phyloP scores from a whole-genome alignment of 2,888 invertebrate genomes.

The Acronicta leporina region DNA sequence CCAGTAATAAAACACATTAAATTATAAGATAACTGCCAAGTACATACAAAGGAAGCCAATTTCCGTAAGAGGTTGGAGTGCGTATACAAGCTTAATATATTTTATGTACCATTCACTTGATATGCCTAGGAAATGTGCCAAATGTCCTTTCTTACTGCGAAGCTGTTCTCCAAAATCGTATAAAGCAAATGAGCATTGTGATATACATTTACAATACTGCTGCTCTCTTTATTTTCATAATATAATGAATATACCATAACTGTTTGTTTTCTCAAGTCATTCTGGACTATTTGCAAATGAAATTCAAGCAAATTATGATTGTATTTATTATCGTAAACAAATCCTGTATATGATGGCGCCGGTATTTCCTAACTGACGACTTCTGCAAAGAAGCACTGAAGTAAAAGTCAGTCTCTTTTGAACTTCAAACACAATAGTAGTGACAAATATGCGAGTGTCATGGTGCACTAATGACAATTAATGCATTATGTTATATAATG shows the following conservation, averaged over 20 bases:
- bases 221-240: slow-evolving; percentile 28
- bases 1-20: slow-evolving; percentile 51
- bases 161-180: slow-evolving; percentile 32
- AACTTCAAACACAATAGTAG: too few relatives aligned
- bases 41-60: slow-evolving; percentile 59
- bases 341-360: too few relatives aligned
- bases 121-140: slow-evolving; percentile 63
- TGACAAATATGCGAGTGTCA: too few relatives aligned
- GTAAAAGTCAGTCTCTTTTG: too few relatives aligned
- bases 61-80: slow-evolving; percentile 63
- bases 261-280: slow-evolving; percentile 11
- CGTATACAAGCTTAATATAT: slow-evolving; percentile 55
- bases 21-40: slow-evolving; percentile 49
- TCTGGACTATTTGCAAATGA: not conserved
- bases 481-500: too few relatives aligned
- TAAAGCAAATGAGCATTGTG: slow-evolving; percentile 39
- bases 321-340: too few relatives aligned
- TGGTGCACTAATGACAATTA: too few relatives aligned
- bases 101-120: slow-evolving; percentile 55
- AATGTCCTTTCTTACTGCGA: slow-evolving; percentile 51
- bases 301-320: too few relatives aligned
- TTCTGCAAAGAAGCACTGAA: too few relatives aligned
- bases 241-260: slow-evolving; percentile 4
- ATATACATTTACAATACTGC: slow-evolving; percentile 32
- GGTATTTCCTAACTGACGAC: too few relatives aligned